These are phyloP conservation scores for Drosophila pandora DNA, from an alignment of 1,140 invertebrate species.

Conservation along the genomic window DNA sequence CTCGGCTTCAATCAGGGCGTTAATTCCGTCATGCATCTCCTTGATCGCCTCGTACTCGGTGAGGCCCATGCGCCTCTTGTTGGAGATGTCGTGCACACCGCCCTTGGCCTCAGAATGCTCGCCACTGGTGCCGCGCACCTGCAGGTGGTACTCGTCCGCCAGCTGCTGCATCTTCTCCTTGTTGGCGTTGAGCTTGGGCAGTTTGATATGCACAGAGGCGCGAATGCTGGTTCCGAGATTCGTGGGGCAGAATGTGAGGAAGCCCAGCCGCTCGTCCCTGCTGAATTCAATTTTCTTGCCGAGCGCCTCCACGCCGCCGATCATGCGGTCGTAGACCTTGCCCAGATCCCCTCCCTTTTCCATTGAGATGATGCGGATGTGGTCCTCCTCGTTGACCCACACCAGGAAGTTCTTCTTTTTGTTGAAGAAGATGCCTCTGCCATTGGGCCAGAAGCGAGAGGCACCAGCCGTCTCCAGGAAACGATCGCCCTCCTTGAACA, in stretches of 20 bases:
- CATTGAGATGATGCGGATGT: conserved; percentile 98
- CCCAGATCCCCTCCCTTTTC: conserved; percentile 97
- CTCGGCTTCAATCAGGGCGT: conserved; percentile 93
- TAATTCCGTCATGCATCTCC: conserved; percentile 94
- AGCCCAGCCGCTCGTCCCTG: conserved; percentile 95
- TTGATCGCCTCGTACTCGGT: conserved; percentile 94
- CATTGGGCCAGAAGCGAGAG: conserved; percentile 95
- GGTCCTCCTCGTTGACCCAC: conserved; percentile 99
- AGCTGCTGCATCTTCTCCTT: conserved; percentile 94
- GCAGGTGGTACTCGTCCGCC: conserved; percentile 94
- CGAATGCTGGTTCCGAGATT: conserved; percentile 98
- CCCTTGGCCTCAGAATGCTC: conserved; percentile 97
- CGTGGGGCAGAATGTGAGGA: conserved; percentile 98
- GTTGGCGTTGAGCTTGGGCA: conserved; percentile 95
- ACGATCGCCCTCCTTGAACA: conserved; percentile 95
- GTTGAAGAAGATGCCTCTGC: conserved; percentile 98
- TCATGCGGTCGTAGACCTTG: conserved; percentile 94
- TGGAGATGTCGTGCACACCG: conserved; percentile 96
- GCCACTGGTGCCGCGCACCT: conserved; percentile 95
- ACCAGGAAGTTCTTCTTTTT: conserved; percentile 97
- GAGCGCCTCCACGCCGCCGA: conserved; percentile 95
- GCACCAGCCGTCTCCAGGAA: conserved; percentile 92
- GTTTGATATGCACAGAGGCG: conserved; percentile 98
- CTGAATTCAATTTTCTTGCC: conserved; percentile 95
- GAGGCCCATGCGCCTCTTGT: conserved; percentile 93